phyloP scores from a whole-genome alignment of 2,797 vertebrate genomes.

The Betta splendens region DNA sequence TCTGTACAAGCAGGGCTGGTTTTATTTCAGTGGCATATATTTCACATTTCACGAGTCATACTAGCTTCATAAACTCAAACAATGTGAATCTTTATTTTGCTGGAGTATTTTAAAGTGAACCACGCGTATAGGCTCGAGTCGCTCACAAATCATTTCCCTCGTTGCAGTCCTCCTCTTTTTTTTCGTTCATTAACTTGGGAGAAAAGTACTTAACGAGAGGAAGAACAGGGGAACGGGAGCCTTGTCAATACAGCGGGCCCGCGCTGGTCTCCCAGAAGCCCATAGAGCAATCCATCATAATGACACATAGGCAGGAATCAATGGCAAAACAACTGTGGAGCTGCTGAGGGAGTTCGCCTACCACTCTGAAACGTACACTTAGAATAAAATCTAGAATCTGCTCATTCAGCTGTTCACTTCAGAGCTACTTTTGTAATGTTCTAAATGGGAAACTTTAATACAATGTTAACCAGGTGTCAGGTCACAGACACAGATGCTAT shows the following conservation, averaged over 20 bases:
- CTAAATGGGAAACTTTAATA: conserved; percentile 57
- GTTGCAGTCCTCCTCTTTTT: conserved; percentile 61
- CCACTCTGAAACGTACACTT: conserved; percentile 48
- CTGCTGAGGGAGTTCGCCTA: conserved; percentile 60
- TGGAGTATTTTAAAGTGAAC: conserved; percentile 38
- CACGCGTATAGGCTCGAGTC: conserved; percentile 42
- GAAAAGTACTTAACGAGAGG: conserved; percentile 80
- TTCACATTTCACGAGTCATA: conserved; percentile 15
- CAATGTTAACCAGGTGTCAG: conserved; percentile 47
- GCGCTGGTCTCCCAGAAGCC: conserved; percentile 66
- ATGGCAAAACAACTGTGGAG: conserved; percentile 70
- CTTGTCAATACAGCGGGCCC: conserved; percentile 68
- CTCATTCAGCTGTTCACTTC: conserved; percentile 67
- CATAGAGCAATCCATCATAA: conserved; percentile 81
- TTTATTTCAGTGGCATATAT: conserved; percentile 1
- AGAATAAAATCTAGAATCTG: conserved; percentile 64
- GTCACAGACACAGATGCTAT: conserved; percentile 21
- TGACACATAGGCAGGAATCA: conserved; percentile 76
- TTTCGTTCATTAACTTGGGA: conserved; percentile 81
- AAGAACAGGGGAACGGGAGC: conserved; percentile 64
- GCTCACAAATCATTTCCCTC: conserved; percentile 65
- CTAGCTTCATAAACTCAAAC: conserved; percentile 14
- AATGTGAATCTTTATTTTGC: conserved; percentile 29
- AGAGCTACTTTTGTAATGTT: conserved; percentile 49
- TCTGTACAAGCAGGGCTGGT: neutral